These are phyloP conservation scores for Percopsis transmontana DNA, from an alignment of 2,113 vertebrate genomes.

Conservation along the genomic window DNA sequence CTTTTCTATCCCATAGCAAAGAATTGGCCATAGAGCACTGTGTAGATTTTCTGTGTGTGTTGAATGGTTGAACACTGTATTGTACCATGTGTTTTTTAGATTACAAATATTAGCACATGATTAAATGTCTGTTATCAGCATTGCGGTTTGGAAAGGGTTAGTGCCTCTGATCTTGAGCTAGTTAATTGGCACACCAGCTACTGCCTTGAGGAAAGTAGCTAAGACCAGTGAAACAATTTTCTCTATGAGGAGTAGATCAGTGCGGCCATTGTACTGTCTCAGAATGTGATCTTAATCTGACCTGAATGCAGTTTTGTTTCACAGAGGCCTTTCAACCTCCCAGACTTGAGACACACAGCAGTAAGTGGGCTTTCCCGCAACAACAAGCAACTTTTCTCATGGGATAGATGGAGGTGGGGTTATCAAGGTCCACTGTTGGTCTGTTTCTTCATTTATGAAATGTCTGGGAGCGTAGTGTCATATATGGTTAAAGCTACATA, in stretches of 20 bases:
- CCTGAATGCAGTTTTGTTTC: constrained; percentile 70
- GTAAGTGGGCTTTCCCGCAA: constrained; percentile 47
- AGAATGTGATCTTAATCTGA: constrained; percentile 76
- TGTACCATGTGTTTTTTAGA: neutral
- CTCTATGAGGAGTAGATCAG: constrained; percentile 58
- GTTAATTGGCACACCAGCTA: neutral
- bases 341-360: constrained; percentile 46
- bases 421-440: constrained; percentile 15
- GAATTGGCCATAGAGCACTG: neutral
- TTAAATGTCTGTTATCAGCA: neutral
- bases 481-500: too few relatives aligned
- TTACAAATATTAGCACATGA: neutral
- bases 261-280: constrained; percentile 61
- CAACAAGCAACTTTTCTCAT: constrained; percentile 9
- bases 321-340: constrained; percentile 57
- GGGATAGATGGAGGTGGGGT: constrained; percentile 10
- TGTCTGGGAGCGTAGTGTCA: too few relatives aligned
- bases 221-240: constrained; percentile 57
- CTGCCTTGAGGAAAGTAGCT: constrained; percentile 13
- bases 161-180: neutral
- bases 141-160: neutral
- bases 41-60: neutral
- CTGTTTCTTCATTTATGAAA: neutral
- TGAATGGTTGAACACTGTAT: neutral
- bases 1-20: too few relatives aligned